phyloP scores from a whole-genome alignment of 1,140 invertebrate genomes.

The Dysdera silvatica region DNA sequence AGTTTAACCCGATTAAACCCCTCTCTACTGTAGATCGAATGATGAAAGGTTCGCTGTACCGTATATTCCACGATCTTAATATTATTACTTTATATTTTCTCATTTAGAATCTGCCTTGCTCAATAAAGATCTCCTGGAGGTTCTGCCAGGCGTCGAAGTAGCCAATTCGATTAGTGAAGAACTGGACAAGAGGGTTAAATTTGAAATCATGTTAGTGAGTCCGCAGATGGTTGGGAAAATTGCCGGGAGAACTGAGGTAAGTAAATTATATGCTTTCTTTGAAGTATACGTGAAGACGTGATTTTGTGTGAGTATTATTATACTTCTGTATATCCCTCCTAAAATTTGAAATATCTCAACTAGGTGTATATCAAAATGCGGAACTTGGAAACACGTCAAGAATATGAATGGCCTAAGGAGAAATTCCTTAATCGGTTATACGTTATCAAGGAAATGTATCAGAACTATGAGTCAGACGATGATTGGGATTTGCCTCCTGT shows the following conservation, averaged over 20 bases:
- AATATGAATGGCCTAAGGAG: slow-evolving; percentile 53
- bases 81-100: not conserved
- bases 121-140: slow-evolving; percentile 53
- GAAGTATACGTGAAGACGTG: too few relatives aligned
- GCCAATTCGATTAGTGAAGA: slow-evolving; percentile 56
- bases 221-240: slow-evolving; percentile 51
- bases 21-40: too few relatives aligned
- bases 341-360: slow-evolving; percentile 14
- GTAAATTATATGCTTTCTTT: not conserved
- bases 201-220: slow-evolving; percentile 54
- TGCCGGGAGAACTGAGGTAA: slow-evolving; percentile 48
- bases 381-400: slow-evolving; percentile 50
- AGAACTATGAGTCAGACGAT: slow-evolving; percentile 51
- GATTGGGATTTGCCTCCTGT: slow-evolving; percentile 51
- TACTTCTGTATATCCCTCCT: not conserved
- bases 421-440: slow-evolving; percentile 54
- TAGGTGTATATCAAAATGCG: slow-evolving; percentile 54
- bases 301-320: too few relatives aligned
- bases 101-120: slow-evolving; percentile 47
- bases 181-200: slow-evolving; percentile 52
- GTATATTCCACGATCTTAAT: too few relatives aligned
- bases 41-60: too few relatives aligned
- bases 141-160: slow-evolving; percentile 53
- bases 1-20: too few relatives aligned
- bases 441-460: slow-evolving; percentile 58